Percentiles rank a stretch among this genome's conserved stretches.
phyloP scores from a whole-genome alignment of 1,140 invertebrate species.

The Megalopta genalis region DNA sequence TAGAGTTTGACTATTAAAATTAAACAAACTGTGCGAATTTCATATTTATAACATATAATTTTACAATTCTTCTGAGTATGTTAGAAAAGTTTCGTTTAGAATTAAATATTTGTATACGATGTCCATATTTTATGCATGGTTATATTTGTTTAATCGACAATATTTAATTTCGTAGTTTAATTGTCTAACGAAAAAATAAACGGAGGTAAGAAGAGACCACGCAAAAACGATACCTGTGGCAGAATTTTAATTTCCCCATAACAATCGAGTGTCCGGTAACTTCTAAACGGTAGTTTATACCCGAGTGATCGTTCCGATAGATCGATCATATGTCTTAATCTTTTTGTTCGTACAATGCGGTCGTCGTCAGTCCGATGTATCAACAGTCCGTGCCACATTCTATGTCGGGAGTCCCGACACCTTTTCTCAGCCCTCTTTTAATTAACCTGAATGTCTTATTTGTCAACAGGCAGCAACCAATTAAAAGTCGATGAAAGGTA shows the following conservation, averaged over 20 bases:
- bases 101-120: too few relatives aligned
- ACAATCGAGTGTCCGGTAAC: background rate
- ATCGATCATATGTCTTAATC: background rate
- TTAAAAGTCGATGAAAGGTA: background rate
- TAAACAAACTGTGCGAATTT: too few relatives aligned
- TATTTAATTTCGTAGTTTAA: background rate
- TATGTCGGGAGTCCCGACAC: conserved; percentile 27
- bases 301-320: background rate
- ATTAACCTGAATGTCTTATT: background rate
- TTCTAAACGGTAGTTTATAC: background rate
- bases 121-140: too few relatives aligned
- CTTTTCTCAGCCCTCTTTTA: background rate
- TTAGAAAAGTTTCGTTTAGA: too few relatives aligned
- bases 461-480: background rate
- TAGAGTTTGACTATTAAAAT: too few relatives aligned
- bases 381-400: conserved; percentile 11
- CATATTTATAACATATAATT: too few relatives aligned
- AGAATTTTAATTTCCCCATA: background rate
- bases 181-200: background rate
- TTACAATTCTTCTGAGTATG: too few relatives aligned
- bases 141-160: too few relatives aligned
- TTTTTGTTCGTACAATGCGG: conserved; percentile 12
- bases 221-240: background rate
- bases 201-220: background rate
- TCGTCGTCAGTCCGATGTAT: background rate